Evolutionary conservation across 2,113 vertebrate species (phyloP), one percentile per base, ranked within the genome.

Genomic region (Madoqua kirkii): DNA sequence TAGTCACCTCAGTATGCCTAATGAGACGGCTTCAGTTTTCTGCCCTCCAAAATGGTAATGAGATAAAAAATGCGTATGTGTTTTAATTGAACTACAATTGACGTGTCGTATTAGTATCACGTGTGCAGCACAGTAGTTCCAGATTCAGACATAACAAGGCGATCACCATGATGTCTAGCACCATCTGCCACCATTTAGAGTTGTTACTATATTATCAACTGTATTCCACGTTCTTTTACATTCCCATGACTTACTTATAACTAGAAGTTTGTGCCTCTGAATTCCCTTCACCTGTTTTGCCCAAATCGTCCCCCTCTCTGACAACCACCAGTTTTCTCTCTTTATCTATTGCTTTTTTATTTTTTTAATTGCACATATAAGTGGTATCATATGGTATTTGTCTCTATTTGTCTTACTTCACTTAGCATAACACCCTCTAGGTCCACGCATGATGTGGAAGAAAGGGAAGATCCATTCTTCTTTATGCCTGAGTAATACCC

Each of bases 41-140:
- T 17, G 43, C 74, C 7, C 19, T 78, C 48, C 27, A 89, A 67
- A 74, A 87, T 3, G 31, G 33, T 12, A 2, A 2, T 43, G 55
- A 60, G 71, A 33, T 64, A 52, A 94, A 31, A 64, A 31, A 81
- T 10, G 25, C 3, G 15, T 55, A 43, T 40, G 43, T 59, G 79
- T 23, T n/a, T 82, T 54, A 54, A 8, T 54, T 7, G 79, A n/a
- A 4, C 17, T 7, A 36, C 21, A 36, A 1, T 7, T 23, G 81
- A 54, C 11, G 0, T 14, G 33, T 14, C 21, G 3, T 12, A 11
- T 54, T 36, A 54, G 19, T 25, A 13, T 15, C 12, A 0, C 2
- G 3, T 6, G 33, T 36, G n/a, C 81, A 36, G 7, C 21, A 4
- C 14, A 21, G 15, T 5, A 54, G 19, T 19, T 14, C 19, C 81